phyloP scores from a whole-genome alignment of 2,888 invertebrate genomes.

The Cartodere bifasciata region DNA sequence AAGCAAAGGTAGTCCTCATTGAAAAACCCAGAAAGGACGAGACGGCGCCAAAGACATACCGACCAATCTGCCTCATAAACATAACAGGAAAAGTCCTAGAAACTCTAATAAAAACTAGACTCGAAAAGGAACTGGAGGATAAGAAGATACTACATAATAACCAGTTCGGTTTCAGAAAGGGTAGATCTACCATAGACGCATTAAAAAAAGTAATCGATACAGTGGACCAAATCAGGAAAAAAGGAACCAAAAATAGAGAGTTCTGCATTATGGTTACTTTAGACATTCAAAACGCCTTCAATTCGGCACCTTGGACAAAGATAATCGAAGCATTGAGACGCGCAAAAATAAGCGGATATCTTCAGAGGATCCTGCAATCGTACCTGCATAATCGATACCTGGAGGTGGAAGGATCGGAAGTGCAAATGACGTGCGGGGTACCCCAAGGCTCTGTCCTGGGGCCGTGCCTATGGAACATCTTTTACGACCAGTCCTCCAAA shows the following conservation, averaged over 20 bases:
- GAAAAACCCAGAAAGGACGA: conserved; percentile 7
- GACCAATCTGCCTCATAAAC: conserved; percentile 14
- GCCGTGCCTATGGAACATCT: not conserved
- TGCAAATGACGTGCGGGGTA: no score
- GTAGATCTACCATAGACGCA: conserved; percentile 8
- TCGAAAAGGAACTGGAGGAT: conserved; percentile 7
- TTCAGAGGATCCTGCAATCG: not conserved
- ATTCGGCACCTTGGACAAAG: conserved; percentile 8
- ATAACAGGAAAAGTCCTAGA: conserved; percentile 10
- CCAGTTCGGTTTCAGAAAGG: conserved; percentile 12
- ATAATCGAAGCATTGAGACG: not conserved
- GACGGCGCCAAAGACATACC: conserved; percentile 5
- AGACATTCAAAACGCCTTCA: conserved; percentile 12
- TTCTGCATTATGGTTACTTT: conserved; percentile 4
- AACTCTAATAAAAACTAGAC: conserved; percentile 6
- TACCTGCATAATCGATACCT: not conserved
- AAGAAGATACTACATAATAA: conserved; percentile 2
- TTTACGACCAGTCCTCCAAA: not conserved
- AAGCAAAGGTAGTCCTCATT: conserved; percentile 11
- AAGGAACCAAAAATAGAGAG: no score
- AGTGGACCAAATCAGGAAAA: not conserved
- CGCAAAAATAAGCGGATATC: not conserved
- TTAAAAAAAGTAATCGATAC: conserved; percentile 3
- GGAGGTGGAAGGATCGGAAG: no score
- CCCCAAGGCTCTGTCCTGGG: conserved; percentile 3